Evolutionary conservation across 1,140 invertebrate species (phyloP).

Genomic region (Drosophila pachea): DNA sequence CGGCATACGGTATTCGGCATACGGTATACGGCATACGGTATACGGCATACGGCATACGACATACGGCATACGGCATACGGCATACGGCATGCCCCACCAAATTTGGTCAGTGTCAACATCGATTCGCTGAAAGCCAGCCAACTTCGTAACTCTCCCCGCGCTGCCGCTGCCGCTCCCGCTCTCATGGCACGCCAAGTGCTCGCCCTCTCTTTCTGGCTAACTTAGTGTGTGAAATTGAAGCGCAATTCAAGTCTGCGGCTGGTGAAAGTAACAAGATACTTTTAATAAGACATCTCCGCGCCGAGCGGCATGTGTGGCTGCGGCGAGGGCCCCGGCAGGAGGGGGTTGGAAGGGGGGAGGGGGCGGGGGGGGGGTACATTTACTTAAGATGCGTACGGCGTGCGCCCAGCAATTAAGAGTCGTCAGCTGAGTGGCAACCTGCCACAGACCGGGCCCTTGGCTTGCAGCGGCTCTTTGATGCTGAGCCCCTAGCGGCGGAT

Average conservation of each 20-base stretch:
- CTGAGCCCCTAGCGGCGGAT: neutral
- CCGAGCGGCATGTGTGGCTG: constrained; percentile 13
- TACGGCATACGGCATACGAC: constrained; percentile 5
- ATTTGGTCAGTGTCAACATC: constrained; percentile 51
- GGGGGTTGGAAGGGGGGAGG: neutral
- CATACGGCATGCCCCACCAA: constrained; percentile 25
- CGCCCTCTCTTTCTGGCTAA: constrained; percentile 3
- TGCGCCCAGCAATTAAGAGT: constrained; percentile 53
- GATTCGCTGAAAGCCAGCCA: constrained; percentile 1
- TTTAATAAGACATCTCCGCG: constrained; percentile 70
- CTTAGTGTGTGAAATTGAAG: constrained; percentile 70
- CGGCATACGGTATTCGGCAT: neutral
- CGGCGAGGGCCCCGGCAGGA: too few relatives aligned
- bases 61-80: neutral
- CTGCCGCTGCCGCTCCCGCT: neutral
- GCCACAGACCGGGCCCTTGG: constrained; percentile 3
- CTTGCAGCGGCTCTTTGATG: constrained; percentile 4
- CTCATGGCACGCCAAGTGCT: neutral
- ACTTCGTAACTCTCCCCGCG: neutral
- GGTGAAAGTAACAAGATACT: constrained; percentile 79
- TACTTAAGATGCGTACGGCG: constrained; percentile 60
- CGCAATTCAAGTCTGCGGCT: constrained; percentile 70
- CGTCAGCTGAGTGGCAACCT: constrained; percentile 23
- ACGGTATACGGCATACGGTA: neutral
- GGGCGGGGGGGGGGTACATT: constrained; percentile 2